Conservation (phyloP, 1,140 invertebrate genomes). For the Antheraea mylitta region DNA sequence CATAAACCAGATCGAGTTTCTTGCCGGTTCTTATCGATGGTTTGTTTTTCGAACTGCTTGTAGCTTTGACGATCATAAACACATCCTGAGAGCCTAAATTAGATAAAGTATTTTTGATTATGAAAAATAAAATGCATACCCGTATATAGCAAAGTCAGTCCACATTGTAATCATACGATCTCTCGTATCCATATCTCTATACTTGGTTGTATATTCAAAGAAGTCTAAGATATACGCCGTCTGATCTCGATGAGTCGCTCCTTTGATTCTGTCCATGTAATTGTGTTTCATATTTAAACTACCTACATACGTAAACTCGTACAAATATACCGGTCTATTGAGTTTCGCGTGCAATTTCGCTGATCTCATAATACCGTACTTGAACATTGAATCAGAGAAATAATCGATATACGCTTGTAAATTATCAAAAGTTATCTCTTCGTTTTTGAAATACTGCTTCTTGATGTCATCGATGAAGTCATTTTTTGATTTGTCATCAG, state of each 20-base stretch:
- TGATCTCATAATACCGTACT: constrained; percentile 58
- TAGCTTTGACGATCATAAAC: no score
- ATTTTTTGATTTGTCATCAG: constrained; percentile 41
- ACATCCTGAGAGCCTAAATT: no score
- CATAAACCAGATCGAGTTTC: no score
- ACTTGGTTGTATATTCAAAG: constrained; percentile 42
- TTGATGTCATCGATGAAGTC: constrained; percentile 43
- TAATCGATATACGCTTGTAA: constrained; percentile 58
- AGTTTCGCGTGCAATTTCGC: constrained; percentile 47
- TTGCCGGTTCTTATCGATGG: no score
- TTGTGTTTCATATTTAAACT: constrained; percentile 55
- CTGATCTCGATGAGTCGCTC: constrained; percentile 68
- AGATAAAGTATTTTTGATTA: no score
- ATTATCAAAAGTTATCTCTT: constrained; percentile 41
- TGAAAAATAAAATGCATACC: constrained; percentile 35
- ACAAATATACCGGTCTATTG: constrained; percentile 49
- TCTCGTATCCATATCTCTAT: constrained; percentile 53
- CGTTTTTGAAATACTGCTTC: constrained; percentile 55
- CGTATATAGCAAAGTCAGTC: constrained; percentile 62
- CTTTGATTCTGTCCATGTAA: constrained; percentile 59
- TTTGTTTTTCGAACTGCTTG: no score
- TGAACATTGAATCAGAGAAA: constrained; percentile 69
- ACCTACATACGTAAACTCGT: constrained; percentile 67
- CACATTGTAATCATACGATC: constrained; percentile 64
- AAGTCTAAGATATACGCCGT: constrained; percentile 64